Evolutionary conservation across 2,113 vertebrate species (phyloP).

Genomic region (Pelvicachromis taeniatus): DNA sequence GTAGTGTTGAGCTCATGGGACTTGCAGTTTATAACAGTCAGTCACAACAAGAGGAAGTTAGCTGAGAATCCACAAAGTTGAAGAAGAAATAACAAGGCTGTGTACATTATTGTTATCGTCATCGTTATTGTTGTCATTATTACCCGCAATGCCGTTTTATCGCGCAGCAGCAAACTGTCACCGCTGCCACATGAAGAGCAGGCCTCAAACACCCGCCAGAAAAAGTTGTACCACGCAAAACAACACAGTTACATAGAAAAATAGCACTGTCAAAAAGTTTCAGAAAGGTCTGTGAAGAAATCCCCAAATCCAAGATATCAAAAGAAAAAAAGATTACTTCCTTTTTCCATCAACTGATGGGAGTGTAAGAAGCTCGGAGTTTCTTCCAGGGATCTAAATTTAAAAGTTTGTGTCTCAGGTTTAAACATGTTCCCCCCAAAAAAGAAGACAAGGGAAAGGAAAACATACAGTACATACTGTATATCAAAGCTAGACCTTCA

Average conservation of each 20-base stretch:
- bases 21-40: conserved; percentile 71
- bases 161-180: conserved; percentile 30
- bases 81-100: conserved; percentile 57
- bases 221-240: conserved; percentile 46
- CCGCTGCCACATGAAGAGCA: conserved; percentile 15
- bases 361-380: conserved; percentile 38
- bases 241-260: conserved; percentile 74
- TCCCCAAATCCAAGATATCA: conserved; percentile 49
- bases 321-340: conserved; percentile 35
- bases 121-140: conserved; percentile 10
- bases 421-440: conserved; percentile 6
- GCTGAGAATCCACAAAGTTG: conserved; percentile 63
- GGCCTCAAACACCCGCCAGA: conserved; percentile 38
- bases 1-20: conserved; percentile 48
- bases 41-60: conserved; percentile 64
- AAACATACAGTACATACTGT: background rate
- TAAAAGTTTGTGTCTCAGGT: conserved; percentile 45
- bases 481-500: conserved; percentile 42
- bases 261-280: conserved; percentile 74
- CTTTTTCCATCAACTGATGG: conserved; percentile 18
- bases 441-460: background rate
- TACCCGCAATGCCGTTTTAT: conserved; percentile 63
- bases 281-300: conserved; percentile 62
- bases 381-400: conserved; percentile 40
- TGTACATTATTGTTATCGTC: conserved; percentile 44